Evolutionary conservation across 2,797 vertebrate species (phyloP), one percentile per base, ranked within the genome.

Genomic region (Semotilus atromaculatus): DNA sequence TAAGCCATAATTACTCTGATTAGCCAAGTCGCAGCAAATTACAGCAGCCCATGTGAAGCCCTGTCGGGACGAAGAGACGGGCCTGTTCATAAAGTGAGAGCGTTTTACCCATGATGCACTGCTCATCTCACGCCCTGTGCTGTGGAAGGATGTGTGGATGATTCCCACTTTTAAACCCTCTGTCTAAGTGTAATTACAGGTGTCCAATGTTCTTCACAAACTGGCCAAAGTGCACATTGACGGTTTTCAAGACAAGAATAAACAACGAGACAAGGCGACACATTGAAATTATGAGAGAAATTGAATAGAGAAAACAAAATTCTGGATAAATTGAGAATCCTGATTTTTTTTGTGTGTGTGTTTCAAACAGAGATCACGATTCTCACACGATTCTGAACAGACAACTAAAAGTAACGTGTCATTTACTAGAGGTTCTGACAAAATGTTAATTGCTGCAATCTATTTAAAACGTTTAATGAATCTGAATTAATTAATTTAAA

Each of bases 1-100:
- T 98, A 99, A 98, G 97, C 96, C 97, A 97, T 98, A 98, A 99
- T 99, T 97, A 98, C 96, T 96, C 94, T 98, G 97, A 99, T 98
- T 99, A 99, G 97, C 97, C 96, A 97, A 98, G 97, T 98, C 95
- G 96, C 97, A 98, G 97, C 97, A 98, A 98, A 99, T 98, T 97
- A 99, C 97, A 96, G 97, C 97, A 98, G 97, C 97, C 97, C 97
- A 97, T 98, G 97, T 98, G 97, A 97, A 98, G 96, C 96, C 96
- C 95, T 96, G 95, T 96, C 97, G 96, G 96, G 96, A 94, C 95
- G 90, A 62, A n/a, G 92, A 94, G 94, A 94, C 91, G 94, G 94
- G 55, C 66, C 62, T 70, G 74, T 34, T 84, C 58, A 14, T 66
- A 26, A 29, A 45, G 38, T 60, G 13, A 26, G 31, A 81, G 16